phyloP scores from a whole-genome alignment of 2,888 invertebrate genomes.

The Criorhina ranunculi region DNA sequence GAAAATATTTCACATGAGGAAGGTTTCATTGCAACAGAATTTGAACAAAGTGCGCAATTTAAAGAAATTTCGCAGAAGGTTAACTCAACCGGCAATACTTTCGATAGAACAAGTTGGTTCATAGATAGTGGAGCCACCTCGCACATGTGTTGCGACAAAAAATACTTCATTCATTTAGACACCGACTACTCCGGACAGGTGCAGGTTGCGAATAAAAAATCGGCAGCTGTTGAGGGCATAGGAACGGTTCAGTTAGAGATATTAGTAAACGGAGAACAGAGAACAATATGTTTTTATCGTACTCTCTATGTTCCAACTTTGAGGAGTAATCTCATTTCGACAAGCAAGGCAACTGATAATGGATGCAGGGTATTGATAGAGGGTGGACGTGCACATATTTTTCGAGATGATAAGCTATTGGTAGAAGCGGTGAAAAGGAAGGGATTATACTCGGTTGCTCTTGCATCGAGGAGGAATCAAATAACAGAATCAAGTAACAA shows the following conservation, averaged over 20 bases:
- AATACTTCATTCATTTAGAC: not conserved
- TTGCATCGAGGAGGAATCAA: no score
- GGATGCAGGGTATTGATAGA: conserved; percentile 17
- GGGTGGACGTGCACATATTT: conserved; percentile 19
- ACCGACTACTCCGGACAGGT: not conserved
- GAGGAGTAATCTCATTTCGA: conserved; percentile 7
- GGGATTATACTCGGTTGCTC: conserved; percentile 32
- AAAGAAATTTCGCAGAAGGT: no score
- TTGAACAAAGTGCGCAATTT: no score
- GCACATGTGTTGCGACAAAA: conserved; percentile 9
- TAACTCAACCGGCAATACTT: no score
- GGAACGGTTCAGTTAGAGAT: not conserved
- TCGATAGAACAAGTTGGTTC: no score
- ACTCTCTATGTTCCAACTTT: conserved; percentile 2
- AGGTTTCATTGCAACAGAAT: no score
- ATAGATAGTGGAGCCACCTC: not conserved
- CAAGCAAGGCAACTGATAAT: conserved; percentile 28
- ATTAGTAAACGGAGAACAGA: not conserved
- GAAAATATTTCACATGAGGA: no score
- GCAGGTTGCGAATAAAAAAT: not conserved
- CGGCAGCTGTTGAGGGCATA: not conserved
- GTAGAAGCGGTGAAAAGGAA: no score
- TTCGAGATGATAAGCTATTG: conserved; percentile 7
- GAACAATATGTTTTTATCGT: no score
- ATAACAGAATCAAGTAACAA: conserved; percentile 5